These are phyloP conservation scores for Progne subis DNA, from an alignment of 2,113 vertebrate species.

Conservation along the genomic window DNA sequence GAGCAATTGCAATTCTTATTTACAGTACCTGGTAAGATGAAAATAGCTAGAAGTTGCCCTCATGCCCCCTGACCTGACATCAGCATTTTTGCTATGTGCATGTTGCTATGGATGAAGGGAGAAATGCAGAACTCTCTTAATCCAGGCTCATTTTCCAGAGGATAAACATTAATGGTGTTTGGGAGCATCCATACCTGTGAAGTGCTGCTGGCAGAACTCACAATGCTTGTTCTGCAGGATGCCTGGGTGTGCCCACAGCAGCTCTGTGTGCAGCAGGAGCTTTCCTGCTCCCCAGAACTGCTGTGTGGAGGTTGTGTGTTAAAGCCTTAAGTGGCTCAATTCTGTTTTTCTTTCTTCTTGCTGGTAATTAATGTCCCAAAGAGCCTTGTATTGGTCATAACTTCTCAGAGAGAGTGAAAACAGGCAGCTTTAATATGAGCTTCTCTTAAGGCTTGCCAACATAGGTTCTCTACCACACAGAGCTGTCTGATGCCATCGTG, in stretches of 20 bases:
- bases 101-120: not conserved
- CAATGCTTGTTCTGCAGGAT: not conserved
- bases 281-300: not conserved
- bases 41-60: conserved; percentile 1
- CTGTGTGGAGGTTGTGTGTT: rapidly evolving
- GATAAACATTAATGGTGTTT: not conserved
- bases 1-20: not conserved
- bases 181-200: not conserved
- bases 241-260: not conserved
- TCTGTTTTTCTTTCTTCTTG: not conserved
- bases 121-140: not conserved
- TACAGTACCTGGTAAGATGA: not conserved
- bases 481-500: rapidly evolving
- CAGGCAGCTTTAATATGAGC: not conserved
- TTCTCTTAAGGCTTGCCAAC: not conserved
- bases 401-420: not conserved
- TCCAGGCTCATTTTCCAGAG: not conserved
- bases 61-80: not conserved
- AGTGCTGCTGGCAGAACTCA: not conserved
- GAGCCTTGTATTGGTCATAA: not conserved
- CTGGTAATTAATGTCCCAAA: not conserved
- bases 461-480: not conserved
- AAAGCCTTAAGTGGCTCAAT: not conserved
- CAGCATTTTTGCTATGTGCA: not conserved
- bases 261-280: not conserved